These are phyloP conservation scores for Catostomus latipinnis DNA, from an alignment of 2,797 vertebrate species.

Conservation along the genomic window DNA sequence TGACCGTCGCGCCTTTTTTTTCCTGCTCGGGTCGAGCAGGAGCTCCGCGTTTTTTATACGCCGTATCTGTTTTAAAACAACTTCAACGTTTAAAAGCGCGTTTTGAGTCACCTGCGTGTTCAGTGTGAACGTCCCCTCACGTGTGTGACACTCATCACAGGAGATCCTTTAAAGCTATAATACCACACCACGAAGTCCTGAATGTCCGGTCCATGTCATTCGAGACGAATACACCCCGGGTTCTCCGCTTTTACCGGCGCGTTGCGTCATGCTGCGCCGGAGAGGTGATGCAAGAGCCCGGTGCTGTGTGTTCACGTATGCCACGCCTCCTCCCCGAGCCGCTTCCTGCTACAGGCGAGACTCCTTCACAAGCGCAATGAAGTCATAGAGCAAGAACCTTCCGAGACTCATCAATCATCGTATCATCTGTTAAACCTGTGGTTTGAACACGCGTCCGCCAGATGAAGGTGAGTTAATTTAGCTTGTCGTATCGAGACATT, in stretches of 20 bases:
- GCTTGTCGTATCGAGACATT: background rate
- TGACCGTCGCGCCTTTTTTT: no score
- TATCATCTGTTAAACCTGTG: background rate
- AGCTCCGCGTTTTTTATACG: no score
- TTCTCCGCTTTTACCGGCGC: constrained; percentile 7
- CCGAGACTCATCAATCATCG: background rate
- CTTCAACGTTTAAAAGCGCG: no score
- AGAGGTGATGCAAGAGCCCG: constrained; percentile 55
- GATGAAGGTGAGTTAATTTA: constrained; percentile 56
- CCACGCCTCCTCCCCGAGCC: constrained; percentile 48
- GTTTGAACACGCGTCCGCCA: constrained; percentile 9
- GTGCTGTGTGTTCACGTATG: constrained; percentile 52
- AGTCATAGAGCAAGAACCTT: background rate
- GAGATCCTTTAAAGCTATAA: no score
- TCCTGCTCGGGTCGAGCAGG: no score
- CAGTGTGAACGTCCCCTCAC: no score
- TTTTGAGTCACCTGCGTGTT: no score
- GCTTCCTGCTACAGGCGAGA: constrained; percentile 42
- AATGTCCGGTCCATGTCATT: no score
- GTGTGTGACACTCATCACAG: no score
- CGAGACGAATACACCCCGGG: no score
- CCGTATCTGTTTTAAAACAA: no score
- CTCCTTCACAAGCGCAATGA: background rate
- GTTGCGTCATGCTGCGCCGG: constrained; percentile 50
- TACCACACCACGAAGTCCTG: no score